phyloP scores from a whole-genome alignment of 2,113 vertebrate genomes.

The Platichthys stellatus region DNA sequence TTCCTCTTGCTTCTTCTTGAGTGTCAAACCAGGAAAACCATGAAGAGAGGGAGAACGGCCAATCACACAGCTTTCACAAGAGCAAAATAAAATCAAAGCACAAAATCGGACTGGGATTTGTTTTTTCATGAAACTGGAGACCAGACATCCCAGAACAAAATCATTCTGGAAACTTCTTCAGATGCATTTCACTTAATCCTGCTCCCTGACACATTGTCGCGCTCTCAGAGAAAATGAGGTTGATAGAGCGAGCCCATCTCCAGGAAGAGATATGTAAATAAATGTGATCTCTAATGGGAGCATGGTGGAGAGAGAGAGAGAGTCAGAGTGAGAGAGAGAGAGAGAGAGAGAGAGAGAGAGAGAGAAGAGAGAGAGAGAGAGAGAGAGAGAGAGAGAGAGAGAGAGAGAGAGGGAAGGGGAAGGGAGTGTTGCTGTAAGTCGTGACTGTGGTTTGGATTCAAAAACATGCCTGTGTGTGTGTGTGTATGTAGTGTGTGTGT shows the following conservation, averaged over 20 bases:
- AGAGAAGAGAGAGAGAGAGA: no score
- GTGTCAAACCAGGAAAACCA: no score
- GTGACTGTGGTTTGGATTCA: slow-evolving; percentile 30
- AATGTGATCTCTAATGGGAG: slow-evolving; percentile 34
- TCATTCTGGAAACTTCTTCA: slow-evolving; percentile 35
- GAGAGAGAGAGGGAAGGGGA: not conserved
- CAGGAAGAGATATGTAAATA: slow-evolving; percentile 43
- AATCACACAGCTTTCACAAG: not conserved
- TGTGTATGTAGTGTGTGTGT: no score
- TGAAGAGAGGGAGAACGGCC: not conserved
- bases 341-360: no score
- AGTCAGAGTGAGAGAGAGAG: no score
- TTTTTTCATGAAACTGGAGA: not conserved
- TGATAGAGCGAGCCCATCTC: slow-evolving; percentile 1
- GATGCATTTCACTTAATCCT: slow-evolving; percentile 25
- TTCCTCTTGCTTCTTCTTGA: not conserved
- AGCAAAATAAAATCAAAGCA: not conserved
- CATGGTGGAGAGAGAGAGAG: not conserved
- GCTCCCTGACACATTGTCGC: not conserved
- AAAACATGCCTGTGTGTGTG: no score
- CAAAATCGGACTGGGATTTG: not conserved
- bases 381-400: no score
- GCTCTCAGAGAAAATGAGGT: slow-evolving; percentile 14
- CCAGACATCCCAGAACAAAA: slow-evolving; percentile 10
- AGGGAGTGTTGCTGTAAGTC: slow-evolving; percentile 13